Percentiles rank a stretch among this genome's conserved stretches.
Evolutionary conservation across 2,888 invertebrate species (phyloP).

Genomic region (Drosophila sordidula): DNA sequence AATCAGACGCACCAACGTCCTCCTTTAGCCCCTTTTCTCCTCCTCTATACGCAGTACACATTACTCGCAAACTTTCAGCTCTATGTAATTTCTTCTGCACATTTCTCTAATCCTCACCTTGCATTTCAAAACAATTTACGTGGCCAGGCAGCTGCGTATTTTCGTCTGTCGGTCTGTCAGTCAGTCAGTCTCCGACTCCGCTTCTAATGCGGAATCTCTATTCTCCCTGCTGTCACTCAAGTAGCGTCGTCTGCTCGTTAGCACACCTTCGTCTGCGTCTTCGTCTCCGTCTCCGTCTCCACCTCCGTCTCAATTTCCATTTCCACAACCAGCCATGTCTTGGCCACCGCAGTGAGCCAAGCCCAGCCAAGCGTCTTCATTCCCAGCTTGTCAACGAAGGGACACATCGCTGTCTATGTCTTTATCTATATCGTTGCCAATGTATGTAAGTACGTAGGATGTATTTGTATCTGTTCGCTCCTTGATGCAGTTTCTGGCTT

Average conservation of each 20-base stretch:
- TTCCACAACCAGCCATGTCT: slow-evolving; percentile 13
- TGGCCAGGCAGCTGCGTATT: slow-evolving; percentile 55
- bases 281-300: slow-evolving; percentile 10
- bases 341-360: slow-evolving; percentile 33
- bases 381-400: slow-evolving; percentile 54
- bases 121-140: slow-evolving; percentile 74
- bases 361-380: slow-evolving; percentile 53
- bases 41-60: slow-evolving; percentile 29
- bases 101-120: slow-evolving; percentile 76
- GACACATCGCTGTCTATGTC: slow-evolving; percentile 50
- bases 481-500: slow-evolving; percentile 22
- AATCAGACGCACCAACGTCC: slow-evolving; percentile 22
- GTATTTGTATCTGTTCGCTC: slow-evolving; percentile 17
- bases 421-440: slow-evolving; percentile 34
- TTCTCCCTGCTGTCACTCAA: slow-evolving; percentile 70
- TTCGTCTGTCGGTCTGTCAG: slow-evolving; percentile 13
- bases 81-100: slow-evolving; percentile 60
- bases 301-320: slow-evolving; percentile 1
- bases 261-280: slow-evolving; percentile 53
- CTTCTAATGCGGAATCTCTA: slow-evolving; percentile 33
- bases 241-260: slow-evolving; percentile 77
- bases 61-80: slow-evolving; percentile 68
- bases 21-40: neutral
- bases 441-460: slow-evolving; percentile 3
- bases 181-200: slow-evolving; percentile 5